These are phyloP conservation scores for Eristalis arbustorum DNA, from an alignment of 2,888 invertebrate species.

Conservation along the genomic window DNA sequence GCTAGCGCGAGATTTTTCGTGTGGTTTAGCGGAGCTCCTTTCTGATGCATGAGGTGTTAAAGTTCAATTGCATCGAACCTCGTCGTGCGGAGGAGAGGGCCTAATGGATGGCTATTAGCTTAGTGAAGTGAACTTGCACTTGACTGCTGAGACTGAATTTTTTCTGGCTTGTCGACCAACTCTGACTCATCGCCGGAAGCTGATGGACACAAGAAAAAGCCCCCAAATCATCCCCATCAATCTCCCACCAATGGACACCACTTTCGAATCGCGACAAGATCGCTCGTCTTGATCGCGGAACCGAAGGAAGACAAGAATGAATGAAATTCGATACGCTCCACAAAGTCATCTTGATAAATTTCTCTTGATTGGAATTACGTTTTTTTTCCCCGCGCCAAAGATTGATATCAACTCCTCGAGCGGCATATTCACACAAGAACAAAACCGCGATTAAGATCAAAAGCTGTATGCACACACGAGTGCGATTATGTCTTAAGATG, in stretches of 20 bases:
- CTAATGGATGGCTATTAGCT: constrained; percentile 41
- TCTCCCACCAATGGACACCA: too few species aligned
- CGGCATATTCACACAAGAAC: constrained; percentile 29
- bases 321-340: constrained; percentile 58
- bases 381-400: constrained; percentile 12
- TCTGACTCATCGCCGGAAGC: background rate
- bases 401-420: constrained; percentile 27
- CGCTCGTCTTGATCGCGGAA: constrained; percentile 1
- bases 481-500: constrained; percentile 25
- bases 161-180: too few species aligned
- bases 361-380: constrained; percentile 53
- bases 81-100: constrained; percentile 8
- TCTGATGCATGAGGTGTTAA: constrained; percentile 35
- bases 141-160: background rate
- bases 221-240: background rate
- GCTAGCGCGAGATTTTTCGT: constrained; percentile 40
- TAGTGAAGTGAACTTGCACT: constrained; percentile 12
- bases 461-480: constrained; percentile 30
- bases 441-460: constrained; percentile 65
- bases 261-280: constrained; percentile 55
- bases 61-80: constrained; percentile 43
- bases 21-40: constrained; percentile 23
- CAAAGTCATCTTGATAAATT: constrained; percentile 60
- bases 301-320: constrained; percentile 20
- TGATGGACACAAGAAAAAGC: background rate